phyloP scores from a whole-genome alignment of 2,113 vertebrate species.

The Antechinus flavipes region DNA sequence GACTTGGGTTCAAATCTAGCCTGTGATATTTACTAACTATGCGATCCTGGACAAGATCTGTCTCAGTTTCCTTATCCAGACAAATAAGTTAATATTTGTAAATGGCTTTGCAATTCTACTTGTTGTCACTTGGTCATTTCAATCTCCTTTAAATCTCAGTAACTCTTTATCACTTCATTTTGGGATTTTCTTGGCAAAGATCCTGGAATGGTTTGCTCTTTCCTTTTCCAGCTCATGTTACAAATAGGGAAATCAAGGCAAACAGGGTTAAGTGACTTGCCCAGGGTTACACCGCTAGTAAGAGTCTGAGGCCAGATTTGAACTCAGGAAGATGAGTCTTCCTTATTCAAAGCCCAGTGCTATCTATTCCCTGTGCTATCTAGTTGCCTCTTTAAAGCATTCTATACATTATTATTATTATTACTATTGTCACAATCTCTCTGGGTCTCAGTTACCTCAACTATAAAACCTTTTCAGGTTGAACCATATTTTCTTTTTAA shows the following conservation, averaged over 20 bases:
- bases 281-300: neutral
- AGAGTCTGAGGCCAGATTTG: neutral
- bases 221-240: neutral
- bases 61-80: neutral
- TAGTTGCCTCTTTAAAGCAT: neutral
- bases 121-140: neutral
- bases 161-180: neutral
- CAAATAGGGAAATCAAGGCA: neutral
- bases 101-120: neutral
- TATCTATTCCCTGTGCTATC: neutral
- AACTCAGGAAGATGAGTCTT: neutral
- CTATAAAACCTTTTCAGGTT: neutral
- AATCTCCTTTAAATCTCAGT: neutral
- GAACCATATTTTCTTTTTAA: neutral
- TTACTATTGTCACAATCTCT: neutral
- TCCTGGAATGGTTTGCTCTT: neutral
- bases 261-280: neutral
- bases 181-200: neutral
- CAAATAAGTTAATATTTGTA: neutral
- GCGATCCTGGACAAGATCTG: neutral
- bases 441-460: neutral
- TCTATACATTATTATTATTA: neutral
- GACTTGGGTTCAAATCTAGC: neutral
- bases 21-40: neutral
- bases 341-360: neutral